Evolutionary conservation across 2,888 invertebrate species (phyloP).

Genomic region (Drosophila limbata): DNA sequence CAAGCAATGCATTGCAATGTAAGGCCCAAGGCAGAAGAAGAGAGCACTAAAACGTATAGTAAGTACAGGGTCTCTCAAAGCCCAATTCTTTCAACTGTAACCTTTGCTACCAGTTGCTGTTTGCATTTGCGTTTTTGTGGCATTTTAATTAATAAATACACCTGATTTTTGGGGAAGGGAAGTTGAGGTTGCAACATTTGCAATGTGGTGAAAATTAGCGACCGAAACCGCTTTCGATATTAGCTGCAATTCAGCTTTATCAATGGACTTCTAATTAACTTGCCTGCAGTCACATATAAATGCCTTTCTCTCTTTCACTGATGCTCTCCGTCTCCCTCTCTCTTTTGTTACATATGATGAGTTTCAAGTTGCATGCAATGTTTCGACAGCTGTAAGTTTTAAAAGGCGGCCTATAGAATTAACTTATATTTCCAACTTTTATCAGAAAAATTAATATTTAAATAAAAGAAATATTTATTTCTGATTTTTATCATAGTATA

Average conservation of each 20-base stretch:
- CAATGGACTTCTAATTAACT: constrained; percentile 77
- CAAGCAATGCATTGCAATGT: too few relatives aligned
- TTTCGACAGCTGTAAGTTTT: background rate
- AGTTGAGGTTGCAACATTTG: constrained; percentile 4
- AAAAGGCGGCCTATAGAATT: too few relatives aligned
- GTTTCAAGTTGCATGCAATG: background rate
- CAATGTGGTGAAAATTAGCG: constrained; percentile 40
- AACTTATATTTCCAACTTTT: too few relatives aligned
- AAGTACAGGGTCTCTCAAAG: background rate
- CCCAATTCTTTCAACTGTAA: background rate
- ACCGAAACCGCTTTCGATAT: constrained; percentile 42
- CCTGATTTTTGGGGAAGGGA: background rate
- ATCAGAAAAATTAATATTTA: too few relatives aligned
- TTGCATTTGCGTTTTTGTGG: constrained; percentile 65
- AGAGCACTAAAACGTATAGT: too few relatives aligned
- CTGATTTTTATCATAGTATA: too few relatives aligned
- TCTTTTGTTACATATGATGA: background rate
- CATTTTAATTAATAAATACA: constrained; percentile 73
- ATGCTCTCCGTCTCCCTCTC: background rate
- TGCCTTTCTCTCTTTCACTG: background rate
- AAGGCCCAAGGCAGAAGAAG: too few relatives aligned
- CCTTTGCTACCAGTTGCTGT: background rate
- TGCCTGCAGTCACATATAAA: background rate
- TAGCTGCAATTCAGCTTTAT: constrained; percentile 66
- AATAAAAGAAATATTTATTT: too few relatives aligned